phyloP scores from a whole-genome alignment of 2,888 invertebrate genomes.

The Hetaerina titia region DNA sequence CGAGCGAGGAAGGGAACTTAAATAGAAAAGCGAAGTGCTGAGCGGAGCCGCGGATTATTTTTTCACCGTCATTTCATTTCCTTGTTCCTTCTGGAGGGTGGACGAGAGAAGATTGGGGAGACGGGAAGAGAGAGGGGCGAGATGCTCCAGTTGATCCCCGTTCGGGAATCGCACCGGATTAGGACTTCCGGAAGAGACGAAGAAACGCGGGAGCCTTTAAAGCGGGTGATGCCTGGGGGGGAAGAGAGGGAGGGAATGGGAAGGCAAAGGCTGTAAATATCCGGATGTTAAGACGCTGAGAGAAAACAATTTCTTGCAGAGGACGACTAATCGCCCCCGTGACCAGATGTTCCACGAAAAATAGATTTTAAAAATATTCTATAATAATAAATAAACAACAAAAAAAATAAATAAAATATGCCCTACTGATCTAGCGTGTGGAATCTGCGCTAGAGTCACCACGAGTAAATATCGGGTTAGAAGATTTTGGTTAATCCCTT shows the following conservation, averaged over 20 bases:
- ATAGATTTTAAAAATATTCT: too few species aligned
- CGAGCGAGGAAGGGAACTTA: not conserved
- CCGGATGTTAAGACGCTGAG: not conserved
- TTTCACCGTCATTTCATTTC: constrained; percentile 15
- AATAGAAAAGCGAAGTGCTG: not conserved
- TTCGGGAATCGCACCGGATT: not conserved
- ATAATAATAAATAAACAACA: too few species aligned
- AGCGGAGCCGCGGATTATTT: not conserved
- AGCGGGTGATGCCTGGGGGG: not conserved
- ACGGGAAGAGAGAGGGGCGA: too few species aligned
- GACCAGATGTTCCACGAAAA: too few species aligned
- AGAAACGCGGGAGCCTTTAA: not conserved
- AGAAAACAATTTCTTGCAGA: not conserved
- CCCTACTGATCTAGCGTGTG: too few species aligned
- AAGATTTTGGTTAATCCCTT: too few species aligned
- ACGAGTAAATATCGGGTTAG: too few species aligned
- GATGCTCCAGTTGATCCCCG: not conserved
- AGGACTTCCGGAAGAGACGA: not conserved
- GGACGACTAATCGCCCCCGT: not conserved
- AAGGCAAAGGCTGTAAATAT: not conserved
- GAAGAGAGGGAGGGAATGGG: not conserved
- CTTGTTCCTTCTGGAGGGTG: not conserved
- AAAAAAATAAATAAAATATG: too few species aligned
- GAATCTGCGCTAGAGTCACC: too few species aligned
- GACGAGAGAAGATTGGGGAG: not conserved